Evolutionary conservation across 2,888 invertebrate species (phyloP).

Genomic region (Drosophila diplacantha): DNA sequence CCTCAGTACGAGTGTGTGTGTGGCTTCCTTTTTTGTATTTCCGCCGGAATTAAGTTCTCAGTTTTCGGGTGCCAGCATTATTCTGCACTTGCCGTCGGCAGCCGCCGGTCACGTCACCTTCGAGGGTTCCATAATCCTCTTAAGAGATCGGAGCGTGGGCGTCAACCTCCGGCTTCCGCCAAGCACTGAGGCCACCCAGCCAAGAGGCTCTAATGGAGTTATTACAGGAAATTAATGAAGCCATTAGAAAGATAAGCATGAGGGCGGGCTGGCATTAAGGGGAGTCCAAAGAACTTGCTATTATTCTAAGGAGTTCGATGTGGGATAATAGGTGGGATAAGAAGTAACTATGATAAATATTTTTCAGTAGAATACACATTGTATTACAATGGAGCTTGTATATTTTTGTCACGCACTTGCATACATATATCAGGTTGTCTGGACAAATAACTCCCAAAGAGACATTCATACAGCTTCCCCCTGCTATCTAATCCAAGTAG

Average conservation of each 20-base stretch:
- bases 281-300: constrained; percentile 4
- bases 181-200: constrained; percentile 42
- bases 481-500: constrained; percentile 2
- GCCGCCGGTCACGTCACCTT: constrained; percentile 59
- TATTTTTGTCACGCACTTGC: background rate
- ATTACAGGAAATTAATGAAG: constrained; percentile 47
- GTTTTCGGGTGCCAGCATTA: constrained; percentile 42
- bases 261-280: background rate
- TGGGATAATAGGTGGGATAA: background rate
- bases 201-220: constrained; percentile 56
- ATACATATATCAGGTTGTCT: too few species aligned
- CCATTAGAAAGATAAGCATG: constrained; percentile 22
- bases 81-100: constrained; percentile 56
- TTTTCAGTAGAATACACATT: background rate
- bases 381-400: background rate
- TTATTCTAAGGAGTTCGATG: background rate
- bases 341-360: background rate
- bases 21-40: constrained; percentile 49
- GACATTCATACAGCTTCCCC: background rate
- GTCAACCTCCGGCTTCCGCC: constrained; percentile 60
- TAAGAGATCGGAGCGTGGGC: constrained; percentile 54
- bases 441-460: background rate
- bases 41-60: constrained; percentile 66
- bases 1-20: constrained; percentile 25
- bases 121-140: constrained; percentile 60